Base-by-base conservation (phyloP, 2,888 invertebrate genomes). In the Plagiodera versicolora region DNA sequence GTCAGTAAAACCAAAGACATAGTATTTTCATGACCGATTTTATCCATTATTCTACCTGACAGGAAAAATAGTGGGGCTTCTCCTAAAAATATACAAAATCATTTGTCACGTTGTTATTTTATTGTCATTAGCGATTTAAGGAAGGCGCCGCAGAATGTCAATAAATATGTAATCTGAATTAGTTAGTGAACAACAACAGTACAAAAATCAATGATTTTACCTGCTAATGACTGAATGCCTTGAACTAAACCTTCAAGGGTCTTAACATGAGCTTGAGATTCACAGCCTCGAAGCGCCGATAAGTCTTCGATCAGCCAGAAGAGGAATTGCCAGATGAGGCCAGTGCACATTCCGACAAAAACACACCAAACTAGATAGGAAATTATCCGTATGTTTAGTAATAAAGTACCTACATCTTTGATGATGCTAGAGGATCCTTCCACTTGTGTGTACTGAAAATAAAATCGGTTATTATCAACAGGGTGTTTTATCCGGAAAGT, bases 61-160 rank as follows among this genome's bases (percentile, higher is more conserved):
- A 92, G 79, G 75, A 94, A 93, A 79, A 95, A 89, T 73, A 94
- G 92, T 0, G 94, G 94, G 70, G 94, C 81, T 79, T 95, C 95
- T 1, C 94, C 94, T 6, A 48, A 11, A n/a, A 58, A 47, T 16
- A 46, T 9, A 46, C 4, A 30, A 52, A 52, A 17, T 52, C 1
- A n/a, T n/a, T n/a, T n/a, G n/a, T n/a, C n/a, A n/a, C n/a, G n/a
- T n/a, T n/a, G n/a, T n/a, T n/a, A n/a, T n/a, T n/a, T n/a, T n/a
- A n/a, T n/a, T n/a, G n/a, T n/a, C n/a, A n/a, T n/a, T n/a, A n/a
- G n/a, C n/a, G n/a, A n/a, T n/a, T n/a, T n/a, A n/a, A n/a, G n/a
- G n/a, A n/a, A n/a, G n/a, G n/a, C n/a, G n/a, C n/a, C n/a, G n/a
- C n/a, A n/a, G n/a, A n/a, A n/a, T n/a, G n/a, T n/a, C n/a, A n/a